Evolutionary conservation across 1,140 invertebrate species (phyloP), one percentile per base, ranked within the genome.

Genomic region (Drosophila auraria): DNA sequence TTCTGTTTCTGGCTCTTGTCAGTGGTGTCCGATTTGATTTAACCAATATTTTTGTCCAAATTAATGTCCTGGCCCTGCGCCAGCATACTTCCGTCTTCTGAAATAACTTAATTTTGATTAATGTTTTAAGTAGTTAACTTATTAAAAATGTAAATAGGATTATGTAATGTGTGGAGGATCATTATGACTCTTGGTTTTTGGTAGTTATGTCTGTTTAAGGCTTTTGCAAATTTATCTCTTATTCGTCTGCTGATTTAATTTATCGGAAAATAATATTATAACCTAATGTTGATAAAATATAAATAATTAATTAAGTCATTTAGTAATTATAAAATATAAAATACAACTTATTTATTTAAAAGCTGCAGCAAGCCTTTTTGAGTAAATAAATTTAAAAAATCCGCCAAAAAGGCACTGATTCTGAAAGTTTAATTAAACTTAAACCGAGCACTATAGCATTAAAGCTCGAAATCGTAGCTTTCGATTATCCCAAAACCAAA

Each of bases 401-500:
- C 25, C 8, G 0, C 3, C 8, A 4, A 23, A 23, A 50, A 12
- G 9, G 5, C 17, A 36, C n/a, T n/a, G 11, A 38, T 42, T 45
- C 15, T 17, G 9, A 53, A 59, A 45, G 54, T 66, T 66, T 27
- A 77, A 66, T 76, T 76, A 20, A 45, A 58, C 25, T 61, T 30
- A 12, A 56, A 25, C 15, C 42, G 42, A 45, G 15, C 44, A 33
- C 38, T 72, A 30, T 6, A 30, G 27, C 27, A 30, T 30, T 11
- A 72, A 72, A 58, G 66, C n/a, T 42, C 9, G 2, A 15, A 11
- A 51, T 44, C 40, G 38, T 53, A 45, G 47, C 20, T 27, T 76
- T n/a, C 61, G 74, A 61, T 56, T 64, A 64, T 72, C 54, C 51
- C 44, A 54, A 70, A 78, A 87, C 82, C 64, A 59, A 70, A 72